Percentiles rank a stretch among this genome's conserved stretches.
phyloP scores from a whole-genome alignment of 2,797 vertebrate genomes.

The Alca torda region DNA sequence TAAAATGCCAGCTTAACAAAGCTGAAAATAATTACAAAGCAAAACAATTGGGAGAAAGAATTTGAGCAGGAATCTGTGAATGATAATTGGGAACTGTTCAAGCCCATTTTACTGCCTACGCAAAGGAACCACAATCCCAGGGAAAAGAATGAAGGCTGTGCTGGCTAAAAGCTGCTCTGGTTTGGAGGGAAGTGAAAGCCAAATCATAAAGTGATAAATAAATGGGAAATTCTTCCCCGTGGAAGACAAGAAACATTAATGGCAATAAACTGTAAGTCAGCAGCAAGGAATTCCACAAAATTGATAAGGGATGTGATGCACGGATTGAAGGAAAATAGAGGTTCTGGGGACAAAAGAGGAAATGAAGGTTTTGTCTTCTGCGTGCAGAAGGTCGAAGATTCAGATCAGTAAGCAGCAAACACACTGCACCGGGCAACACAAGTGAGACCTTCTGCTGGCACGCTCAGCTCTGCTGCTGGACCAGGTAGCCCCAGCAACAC shows the following conservation, averaged over 20 bases:
- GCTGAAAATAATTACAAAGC: constrained; percentile 70
- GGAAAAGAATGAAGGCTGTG: background rate
- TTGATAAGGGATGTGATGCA: background rate
- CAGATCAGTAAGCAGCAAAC: background rate
- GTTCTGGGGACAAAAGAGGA: background rate
- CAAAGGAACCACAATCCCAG: background rate
- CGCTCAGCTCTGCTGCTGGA: background rate
- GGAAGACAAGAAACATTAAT: background rate
- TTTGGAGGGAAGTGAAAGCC: background rate
- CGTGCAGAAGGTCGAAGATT: background rate
- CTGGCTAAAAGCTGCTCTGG: background rate
- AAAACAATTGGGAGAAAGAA: constrained; percentile 60
- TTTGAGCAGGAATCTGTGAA: constrained; percentile 32
- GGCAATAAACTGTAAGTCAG: background rate
- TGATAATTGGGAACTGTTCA: constrained; percentile 33
- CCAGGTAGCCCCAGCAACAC: background rate
- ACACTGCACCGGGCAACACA: background rate
- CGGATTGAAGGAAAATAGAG: background rate
- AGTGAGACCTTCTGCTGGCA: background rate
- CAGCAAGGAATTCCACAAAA: background rate
- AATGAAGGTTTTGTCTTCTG: background rate
- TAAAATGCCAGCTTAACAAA: constrained; percentile 64
- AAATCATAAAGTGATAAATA: background rate
- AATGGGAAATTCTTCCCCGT: background rate
- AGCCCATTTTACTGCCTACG: background rate